These are phyloP conservation scores for Callipepla squamata DNA, from an alignment of 2,113 vertebrate species.

Conservation along the genomic window DNA sequence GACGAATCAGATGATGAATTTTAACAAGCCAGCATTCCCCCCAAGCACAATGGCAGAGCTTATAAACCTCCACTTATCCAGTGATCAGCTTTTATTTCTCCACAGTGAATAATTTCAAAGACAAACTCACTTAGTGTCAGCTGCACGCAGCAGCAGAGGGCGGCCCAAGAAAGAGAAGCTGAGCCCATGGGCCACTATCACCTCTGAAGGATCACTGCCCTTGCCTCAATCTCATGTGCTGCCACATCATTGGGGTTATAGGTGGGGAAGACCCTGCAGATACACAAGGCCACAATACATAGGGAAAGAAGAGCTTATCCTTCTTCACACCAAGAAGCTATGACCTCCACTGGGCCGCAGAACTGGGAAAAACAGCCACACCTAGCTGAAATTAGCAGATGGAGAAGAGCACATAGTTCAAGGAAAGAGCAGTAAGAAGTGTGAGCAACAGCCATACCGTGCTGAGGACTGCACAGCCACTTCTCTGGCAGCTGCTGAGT, in stretches of 20 bases:
- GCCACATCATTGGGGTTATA: neutral
- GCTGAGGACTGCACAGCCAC: neutral
- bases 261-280: neutral
- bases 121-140: neutral
- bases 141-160: neutral
- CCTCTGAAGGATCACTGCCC: neutral
- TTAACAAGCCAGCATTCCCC: slow-evolving; percentile 38
- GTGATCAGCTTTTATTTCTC: slow-evolving; percentile 37
- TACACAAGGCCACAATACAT: neutral
- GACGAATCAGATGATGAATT: slow-evolving; percentile 64
- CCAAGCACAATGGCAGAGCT: slow-evolving; percentile 29
- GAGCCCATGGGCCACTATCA: neutral
- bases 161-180: neutral
- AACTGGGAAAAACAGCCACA: neutral
- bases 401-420: neutral
- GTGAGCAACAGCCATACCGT: neutral
- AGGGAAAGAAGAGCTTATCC: neutral
- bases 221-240: neutral
- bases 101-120: slow-evolving; percentile 39
- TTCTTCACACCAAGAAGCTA: neutral
- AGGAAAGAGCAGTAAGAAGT: neutral
- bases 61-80: slow-evolving; percentile 33
- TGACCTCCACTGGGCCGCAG: rapidly evolving
- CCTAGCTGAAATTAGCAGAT: neutral
- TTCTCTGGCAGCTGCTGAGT: neutral